Evolutionary conservation across 2,113 vertebrate species (phyloP).

Genomic region (Alosa alosa): DNA sequence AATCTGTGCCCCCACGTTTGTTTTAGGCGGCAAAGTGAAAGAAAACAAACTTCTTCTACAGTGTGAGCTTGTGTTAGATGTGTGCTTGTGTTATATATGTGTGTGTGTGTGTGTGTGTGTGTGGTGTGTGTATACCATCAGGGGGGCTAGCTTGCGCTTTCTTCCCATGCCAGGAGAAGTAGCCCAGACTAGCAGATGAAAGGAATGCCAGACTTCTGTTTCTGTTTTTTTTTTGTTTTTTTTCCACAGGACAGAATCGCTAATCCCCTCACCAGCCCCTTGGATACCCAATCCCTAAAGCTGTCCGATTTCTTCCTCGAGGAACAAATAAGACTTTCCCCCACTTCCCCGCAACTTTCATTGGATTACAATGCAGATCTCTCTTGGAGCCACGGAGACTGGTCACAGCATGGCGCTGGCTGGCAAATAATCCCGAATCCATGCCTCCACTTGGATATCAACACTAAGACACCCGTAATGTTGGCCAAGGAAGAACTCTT

Average conservation of each 20-base stretch:
- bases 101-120: background rate
- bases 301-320: constrained; percentile 65
- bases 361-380: constrained; percentile 74
- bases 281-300: constrained; percentile 69
- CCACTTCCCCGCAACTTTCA: constrained; percentile 66
- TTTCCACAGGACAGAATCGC: constrained; percentile 59
- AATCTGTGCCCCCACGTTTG: constrained; percentile 59
- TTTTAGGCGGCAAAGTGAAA: constrained; percentile 45
- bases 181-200: constrained; percentile 69
- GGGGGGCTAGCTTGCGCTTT: constrained; percentile 62
- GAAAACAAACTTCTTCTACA: constrained; percentile 59
- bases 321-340: constrained; percentile 73
- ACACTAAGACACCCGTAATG: constrained; percentile 42
- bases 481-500: constrained; percentile 29
- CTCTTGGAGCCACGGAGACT: constrained; percentile 48
- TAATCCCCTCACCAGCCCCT: constrained; percentile 69
- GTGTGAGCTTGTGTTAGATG: background rate
- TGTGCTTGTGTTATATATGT: background rate
- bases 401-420: constrained; percentile 56
- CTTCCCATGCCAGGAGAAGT: constrained; percentile 67
- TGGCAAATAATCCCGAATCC: constrained; percentile 57
- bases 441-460: constrained; percentile 60
- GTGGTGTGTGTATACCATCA: constrained; percentile 39
- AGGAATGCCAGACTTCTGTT: constrained; percentile 60
- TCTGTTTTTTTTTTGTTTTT: background rate